Evolutionary conservation across 2,113 vertebrate genomes (phyloP).

Genomic region (Bos indicus): DNA sequence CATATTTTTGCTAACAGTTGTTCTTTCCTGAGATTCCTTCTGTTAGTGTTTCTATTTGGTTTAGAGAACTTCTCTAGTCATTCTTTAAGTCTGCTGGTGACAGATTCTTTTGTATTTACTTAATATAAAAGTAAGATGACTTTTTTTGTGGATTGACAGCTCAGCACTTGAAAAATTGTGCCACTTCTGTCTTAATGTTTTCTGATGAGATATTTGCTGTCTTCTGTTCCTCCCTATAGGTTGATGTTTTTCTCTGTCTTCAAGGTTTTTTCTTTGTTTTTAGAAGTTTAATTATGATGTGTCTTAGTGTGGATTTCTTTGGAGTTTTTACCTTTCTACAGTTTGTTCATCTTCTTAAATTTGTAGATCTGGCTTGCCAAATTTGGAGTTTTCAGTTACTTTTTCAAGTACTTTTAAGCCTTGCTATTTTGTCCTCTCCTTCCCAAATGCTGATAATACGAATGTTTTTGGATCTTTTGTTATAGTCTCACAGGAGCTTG

Average conservation of each 20-base stretch:
- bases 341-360: slow-evolving; percentile 10
- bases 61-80: neutral
- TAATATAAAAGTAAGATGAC: neutral
- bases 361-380: neutral
- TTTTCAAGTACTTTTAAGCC: neutral
- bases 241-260: neutral
- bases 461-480: neutral
- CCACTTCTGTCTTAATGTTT: neutral
- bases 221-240: neutral
- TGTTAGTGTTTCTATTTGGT: neutral
- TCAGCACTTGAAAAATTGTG: neutral
- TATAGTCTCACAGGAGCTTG: neutral
- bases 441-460: neutral
- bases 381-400: neutral
- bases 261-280: neutral
- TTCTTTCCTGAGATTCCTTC: neutral
- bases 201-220: neutral
- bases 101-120: neutral
- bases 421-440: neutral
- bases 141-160: neutral
- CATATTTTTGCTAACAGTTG: neutral
- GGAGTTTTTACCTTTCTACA: neutral
- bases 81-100: neutral
- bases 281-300: slow-evolving; percentile 6
- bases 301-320: neutral